Base-by-base conservation (phyloP, 1,140 invertebrate species). In the Drosophila erecta region DNA sequence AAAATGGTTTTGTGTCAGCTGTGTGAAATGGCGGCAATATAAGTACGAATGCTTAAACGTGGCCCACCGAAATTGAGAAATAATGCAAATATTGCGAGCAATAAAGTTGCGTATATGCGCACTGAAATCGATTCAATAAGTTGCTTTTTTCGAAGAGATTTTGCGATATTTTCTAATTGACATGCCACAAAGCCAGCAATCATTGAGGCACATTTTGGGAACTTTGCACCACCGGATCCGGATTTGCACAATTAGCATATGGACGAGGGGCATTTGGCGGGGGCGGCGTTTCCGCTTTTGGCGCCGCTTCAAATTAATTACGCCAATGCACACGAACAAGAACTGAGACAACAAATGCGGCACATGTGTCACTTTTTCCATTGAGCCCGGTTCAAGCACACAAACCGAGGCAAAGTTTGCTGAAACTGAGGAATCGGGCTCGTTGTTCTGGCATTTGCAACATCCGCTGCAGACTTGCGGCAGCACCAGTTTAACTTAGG, bases 221-320 rank as follows among this genome's bases (percentile, higher is more conserved):
- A 59, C 58, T 58, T 61, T 37, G 62, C 62, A 76, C 50, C 50
- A 35, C 46, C 47, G 66, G 61, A 81, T 67, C 49, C 85, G 84
- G 84, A 87, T 89, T 72, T 53, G 47, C 56, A 73, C 84, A 90
- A 87, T 87, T 87, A 87, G 84, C 84, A 84, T 83, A 70, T 51
- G 76, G 50, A 22, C 12, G 40, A 57, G 38, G 44, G 51, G 46
- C 24, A 33, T 30, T 24, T 40, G 38, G 33, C 27, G 46, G 61
- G 27, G 51, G 38, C n/a, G n/a, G 20, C 20, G 27, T 67, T 61
- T 87, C 84, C 84, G 84, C 59, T 84, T 37, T 17, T 55, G 84
- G 58, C 84, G 84, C 84, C 84, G 84, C 58, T 87, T 87, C 80
- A 90, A 87, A 87, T 87, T 87, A 87, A 87, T 87, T 89, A 87